Evolutionary conservation across 2,797 vertebrate species (phyloP), one percentile per base, ranked within the genome.

Genomic region (Smutsia temminckii): DNA sequence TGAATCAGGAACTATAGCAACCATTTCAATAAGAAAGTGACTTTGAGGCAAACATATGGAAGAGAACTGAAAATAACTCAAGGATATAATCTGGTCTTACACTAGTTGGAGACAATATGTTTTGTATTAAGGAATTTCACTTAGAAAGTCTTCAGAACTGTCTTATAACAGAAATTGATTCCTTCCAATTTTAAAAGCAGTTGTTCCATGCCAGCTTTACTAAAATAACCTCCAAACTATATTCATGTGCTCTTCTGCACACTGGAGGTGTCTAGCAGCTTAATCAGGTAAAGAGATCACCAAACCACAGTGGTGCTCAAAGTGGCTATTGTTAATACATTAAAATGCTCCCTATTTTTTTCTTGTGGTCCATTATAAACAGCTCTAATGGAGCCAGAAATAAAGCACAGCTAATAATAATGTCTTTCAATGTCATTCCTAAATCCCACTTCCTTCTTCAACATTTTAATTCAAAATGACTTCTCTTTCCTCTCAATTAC

Each of bases 381-480:
- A 59, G 9, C 46, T 53, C 29, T 79, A 63, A 49, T 57, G 57
- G 42, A 79, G 11, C 37, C 20, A 51, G 6, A 37, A 86, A 95
- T 64, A 23, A 63, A 87, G 40, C 29, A 16, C 21, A 71, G 3
- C 13, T 79, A 51, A 34, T 32, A 86, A 10, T 32, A 57, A 29
- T 3, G 0, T 34, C 55, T 75, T 85, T 84, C 61, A 59, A 79
- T 29, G 13, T 91, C 59, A 80, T 18, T 81, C 25, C 61, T 80
- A 74, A 66, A 68, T 77, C 12, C 46, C 27, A 40, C 34, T 40
- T 74, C 9, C 21, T 78, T 84, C 13, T n/a, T 72, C 13, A 42
- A 75, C 27, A 55, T 77, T 92, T 97, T 74, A 93, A 75, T 81
- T 89, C 29, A 79, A 83, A 86, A 16, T 57, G 53, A 59, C 53